Evolutionary conservation across 2,888 invertebrate genomes (phyloP), one percentile per base, ranked within the genome.

Genomic region (Sphaerophoria taeniata): DNA sequence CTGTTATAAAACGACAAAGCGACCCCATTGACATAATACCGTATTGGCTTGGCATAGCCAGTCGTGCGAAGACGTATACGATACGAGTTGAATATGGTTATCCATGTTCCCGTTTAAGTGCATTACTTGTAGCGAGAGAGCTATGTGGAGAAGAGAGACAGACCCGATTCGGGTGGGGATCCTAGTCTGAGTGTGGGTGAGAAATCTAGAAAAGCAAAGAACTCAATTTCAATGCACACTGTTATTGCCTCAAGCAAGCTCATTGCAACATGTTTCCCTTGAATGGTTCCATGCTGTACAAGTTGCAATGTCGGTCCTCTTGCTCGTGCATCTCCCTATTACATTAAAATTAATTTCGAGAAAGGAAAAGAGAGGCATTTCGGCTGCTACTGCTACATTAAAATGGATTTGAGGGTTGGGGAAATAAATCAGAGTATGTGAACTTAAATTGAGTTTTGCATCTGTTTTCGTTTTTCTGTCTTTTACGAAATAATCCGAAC

Each of bases 181-280:
- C 14, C 6, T 34, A 39, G 2, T 9, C 6, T n/a, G 33, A 24
- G 39, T 55, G 36, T 39, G 39, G 65, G 45, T 12, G 39, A 39
- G 39, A 6, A 9, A 61, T 39, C 47, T n/a, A 36, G 24, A n/a
- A n/a, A 31, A 7, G 14, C 12, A 45, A 65, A 63, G 36, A 45
- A 75, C 69, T 65, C 71, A 71, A 78, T 80, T 80, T 55, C 45
- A 67, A 16, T 63, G 65, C 75, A 81, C 71, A 60, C 63, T 69
- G 53, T 67, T 31, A 77, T 72, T 9, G 65, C 82, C 82, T 72
- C 60, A 31, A 72, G 77, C 45, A 47, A 72, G 61, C 67, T 51
- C 39, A 72, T 72, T 82, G 82, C 82, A 82, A 82, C 82, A 82
- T 82, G 77, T 82, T 72, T 77, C 77, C 77, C 77, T 77, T 9